These are phyloP conservation scores for Choloepus didactylus DNA, from an alignment of 2,797 vertebrate species.

Conservation along the genomic window DNA sequence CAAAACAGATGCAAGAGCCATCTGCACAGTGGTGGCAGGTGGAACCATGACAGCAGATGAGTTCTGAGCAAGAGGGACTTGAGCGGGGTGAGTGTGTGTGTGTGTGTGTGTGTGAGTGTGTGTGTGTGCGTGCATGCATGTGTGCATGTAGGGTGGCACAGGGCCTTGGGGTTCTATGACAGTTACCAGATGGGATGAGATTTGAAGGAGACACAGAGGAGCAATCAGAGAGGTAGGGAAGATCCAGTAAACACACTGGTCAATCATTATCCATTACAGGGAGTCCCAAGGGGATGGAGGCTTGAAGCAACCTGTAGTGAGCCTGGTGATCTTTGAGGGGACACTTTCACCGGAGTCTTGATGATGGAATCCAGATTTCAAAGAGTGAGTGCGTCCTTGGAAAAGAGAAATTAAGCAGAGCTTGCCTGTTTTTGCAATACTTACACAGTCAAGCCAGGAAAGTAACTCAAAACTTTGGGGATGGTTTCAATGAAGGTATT, in stretches of 20 bases:
- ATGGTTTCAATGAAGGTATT: background rate
- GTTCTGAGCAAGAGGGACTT: background rate
- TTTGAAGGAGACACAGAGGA: background rate
- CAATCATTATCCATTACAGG: background rate
- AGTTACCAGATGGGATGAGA: background rate
- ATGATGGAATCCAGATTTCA: slow-evolving; percentile 54
- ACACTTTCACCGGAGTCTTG: background rate
- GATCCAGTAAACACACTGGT: background rate
- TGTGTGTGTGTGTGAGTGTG: no score
- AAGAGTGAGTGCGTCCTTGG: background rate
- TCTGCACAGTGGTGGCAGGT: background rate
- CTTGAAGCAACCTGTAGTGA: background rate
- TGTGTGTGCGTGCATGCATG: no score
- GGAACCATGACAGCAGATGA: background rate
- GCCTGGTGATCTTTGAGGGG: background rate
- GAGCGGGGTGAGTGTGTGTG: no score
- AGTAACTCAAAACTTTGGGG: background rate
- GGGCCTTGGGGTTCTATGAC: background rate
- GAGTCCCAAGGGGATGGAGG: background rate
- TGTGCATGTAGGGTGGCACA: background rate
- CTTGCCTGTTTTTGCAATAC: background rate
- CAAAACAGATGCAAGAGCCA: background rate
- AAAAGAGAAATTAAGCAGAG: background rate
- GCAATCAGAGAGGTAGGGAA: background rate
- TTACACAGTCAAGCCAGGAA: background rate